A percentile compares a stretch with the other conserved stretches of the same genome.
phyloP scores from a whole-genome alignment of 1,140 invertebrate genomes.

The Nebria ingens region DNA sequence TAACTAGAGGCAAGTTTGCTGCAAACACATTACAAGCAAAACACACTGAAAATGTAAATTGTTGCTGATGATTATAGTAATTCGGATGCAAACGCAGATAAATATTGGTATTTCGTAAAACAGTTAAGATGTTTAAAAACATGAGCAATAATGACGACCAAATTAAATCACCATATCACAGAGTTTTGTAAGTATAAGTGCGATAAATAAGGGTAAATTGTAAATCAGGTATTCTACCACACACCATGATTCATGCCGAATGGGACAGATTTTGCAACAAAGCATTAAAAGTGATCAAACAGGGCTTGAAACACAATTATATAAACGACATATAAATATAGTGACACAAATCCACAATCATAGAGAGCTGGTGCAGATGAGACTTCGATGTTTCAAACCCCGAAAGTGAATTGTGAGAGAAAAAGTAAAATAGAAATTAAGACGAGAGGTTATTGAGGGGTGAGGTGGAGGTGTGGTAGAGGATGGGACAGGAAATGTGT shows the following conservation, averaged over 20 bases:
- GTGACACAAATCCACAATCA: background rate
- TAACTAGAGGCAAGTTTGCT: too few relatives aligned
- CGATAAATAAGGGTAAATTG: too few relatives aligned
- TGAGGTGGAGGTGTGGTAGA: background rate
- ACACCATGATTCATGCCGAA: constrained; percentile 7
- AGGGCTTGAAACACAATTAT: background rate
- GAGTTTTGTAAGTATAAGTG: too few relatives aligned
- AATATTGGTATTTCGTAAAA: too few relatives aligned
- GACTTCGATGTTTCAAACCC: background rate
- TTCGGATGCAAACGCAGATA: too few relatives aligned
- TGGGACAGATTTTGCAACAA: background rate
- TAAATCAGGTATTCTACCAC: background rate
- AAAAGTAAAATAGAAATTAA: background rate
- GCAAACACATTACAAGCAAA: too few relatives aligned
- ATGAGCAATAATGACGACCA: too few relatives aligned
- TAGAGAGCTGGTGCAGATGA: too few relatives aligned
- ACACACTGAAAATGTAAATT: too few relatives aligned
- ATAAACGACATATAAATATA: background rate
- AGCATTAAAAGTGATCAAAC: background rate
- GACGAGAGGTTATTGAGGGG: background rate
- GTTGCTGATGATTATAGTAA: too few relatives aligned
- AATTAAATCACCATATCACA: too few relatives aligned
- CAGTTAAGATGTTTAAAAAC: too few relatives aligned
- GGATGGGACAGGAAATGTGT: constrained; percentile 9
- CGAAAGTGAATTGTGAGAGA: background rate